These are phyloP conservation scores for Dasyurus viverrinus DNA, from an alignment of 2,113 vertebrate species.

Conservation along the genomic window DNA sequence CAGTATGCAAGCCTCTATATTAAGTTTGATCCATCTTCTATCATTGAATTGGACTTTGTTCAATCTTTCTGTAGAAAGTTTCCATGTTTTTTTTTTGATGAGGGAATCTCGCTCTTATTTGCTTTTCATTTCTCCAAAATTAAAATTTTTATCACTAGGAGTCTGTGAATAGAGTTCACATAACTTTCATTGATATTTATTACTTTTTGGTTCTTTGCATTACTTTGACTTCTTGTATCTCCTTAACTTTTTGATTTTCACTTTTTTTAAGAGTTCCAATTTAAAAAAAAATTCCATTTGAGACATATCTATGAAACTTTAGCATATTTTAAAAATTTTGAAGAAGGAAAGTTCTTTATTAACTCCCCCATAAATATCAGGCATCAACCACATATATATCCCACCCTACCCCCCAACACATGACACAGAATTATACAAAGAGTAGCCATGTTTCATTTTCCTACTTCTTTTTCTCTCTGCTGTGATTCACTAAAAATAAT, in stretches of 20 bases:
- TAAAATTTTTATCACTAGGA: not conserved
- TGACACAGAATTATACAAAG: too few species aligned
- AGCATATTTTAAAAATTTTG: too few species aligned
- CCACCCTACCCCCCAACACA: too few species aligned
- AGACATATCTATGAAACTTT: too few species aligned
- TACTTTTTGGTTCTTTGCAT: not conserved
- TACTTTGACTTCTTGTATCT: conserved; percentile 6
- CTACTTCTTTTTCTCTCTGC: not conserved
- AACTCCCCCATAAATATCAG: too few species aligned
- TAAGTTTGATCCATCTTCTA: not conserved
- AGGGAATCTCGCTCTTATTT: not conserved
- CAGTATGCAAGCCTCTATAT: not conserved
- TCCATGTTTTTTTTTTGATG: not conserved
- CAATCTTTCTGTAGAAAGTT: not conserved
- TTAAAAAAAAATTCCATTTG: too few species aligned
- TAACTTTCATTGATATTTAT: not conserved
- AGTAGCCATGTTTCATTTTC: not conserved
- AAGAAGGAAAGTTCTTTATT: too few species aligned
- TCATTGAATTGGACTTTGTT: not conserved
- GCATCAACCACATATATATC: too few species aligned
- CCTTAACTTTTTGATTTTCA: conserved; percentile 3
- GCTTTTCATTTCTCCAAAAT: not conserved
- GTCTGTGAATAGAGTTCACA: not conserved
- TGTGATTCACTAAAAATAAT: not conserved
- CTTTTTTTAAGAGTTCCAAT: too few species aligned